A percentile compares a stretch with the other conserved stretches of the same genome.
These are phyloP conservation scores for Nysson spinosus DNA, from an alignment of 2,888 invertebrate genomes.

Conservation along the genomic window DNA sequence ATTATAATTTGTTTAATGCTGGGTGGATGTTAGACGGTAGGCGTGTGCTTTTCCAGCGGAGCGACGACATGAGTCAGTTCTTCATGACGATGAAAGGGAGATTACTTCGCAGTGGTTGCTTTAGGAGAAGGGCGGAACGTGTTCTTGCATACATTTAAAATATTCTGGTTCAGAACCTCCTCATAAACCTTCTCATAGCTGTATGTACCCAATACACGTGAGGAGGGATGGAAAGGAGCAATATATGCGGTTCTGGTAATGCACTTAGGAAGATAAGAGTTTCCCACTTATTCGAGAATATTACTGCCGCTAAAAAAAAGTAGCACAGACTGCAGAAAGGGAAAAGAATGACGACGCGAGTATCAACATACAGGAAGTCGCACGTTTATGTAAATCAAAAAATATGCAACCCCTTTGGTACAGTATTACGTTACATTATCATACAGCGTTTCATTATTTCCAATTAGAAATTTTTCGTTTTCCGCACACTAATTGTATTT, in stretches of 20 bases:
- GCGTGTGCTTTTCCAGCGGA: slow-evolving; percentile 35
- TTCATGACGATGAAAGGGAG: slow-evolving; percentile 62
- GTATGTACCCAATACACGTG: slow-evolving; percentile 61
- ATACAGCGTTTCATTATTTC: no score
- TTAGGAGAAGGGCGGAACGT: slow-evolving; percentile 67
- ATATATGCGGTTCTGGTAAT: slow-evolving; percentile 64
- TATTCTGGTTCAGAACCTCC: slow-evolving; percentile 62
- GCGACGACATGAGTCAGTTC: slow-evolving; percentile 57
- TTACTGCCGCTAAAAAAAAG: slow-evolving; percentile 46
- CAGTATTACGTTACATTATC: no score
- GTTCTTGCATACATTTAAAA: slow-evolving; percentile 72
- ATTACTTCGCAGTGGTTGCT: slow-evolving; percentile 63
- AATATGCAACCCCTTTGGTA: no score
- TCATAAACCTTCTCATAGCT: slow-evolving; percentile 56
- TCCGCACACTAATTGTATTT: no score
- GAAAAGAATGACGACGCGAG: slow-evolving; percentile 32
- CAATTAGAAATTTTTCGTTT: no score
- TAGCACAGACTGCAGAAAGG: slow-evolving; percentile 49
- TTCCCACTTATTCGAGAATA: slow-evolving; percentile 56
- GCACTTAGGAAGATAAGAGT: slow-evolving; percentile 68
- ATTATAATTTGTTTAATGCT: slow-evolving; percentile 27
- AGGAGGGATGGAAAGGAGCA: slow-evolving; percentile 39
- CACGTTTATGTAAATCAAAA: no score
- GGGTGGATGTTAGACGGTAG: slow-evolving; percentile 38
- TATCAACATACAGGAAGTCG: no score